Base-by-base conservation (phyloP, 2,888 invertebrate species). In the Rhopalosiphum nymphaeae region DNA sequence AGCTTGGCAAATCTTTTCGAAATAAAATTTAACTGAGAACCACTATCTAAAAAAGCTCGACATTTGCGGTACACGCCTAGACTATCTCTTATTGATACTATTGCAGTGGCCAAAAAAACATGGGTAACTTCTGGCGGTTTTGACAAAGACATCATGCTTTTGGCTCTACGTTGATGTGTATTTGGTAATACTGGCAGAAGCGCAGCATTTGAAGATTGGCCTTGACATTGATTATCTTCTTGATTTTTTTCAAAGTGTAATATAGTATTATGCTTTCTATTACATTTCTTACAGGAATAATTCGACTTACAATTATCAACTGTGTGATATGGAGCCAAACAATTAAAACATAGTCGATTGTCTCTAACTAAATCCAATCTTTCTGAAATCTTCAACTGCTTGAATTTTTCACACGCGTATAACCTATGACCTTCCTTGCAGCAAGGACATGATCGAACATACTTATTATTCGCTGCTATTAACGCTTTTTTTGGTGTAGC, bases 311-410 rank as follows among this genome's bases (percentile, higher is more conserved):
- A 78, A 29, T 10, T 4, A 36, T 9, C n/a, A n/a, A 13, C 36
- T 0, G 11, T 67, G 7, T 67, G 67, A 5, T n/a, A 67, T 10
- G 67, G 29, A 26, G 26, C 10, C 11, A 67, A 5, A 67, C 67
- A 67, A 7, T 67, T 67, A 29, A 67, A 67, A 29, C 67, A 67
- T n/a, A 78, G 3, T 13, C 78, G 56, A 49, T 89, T 53, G 26
- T 93, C 46, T 42, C 53, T 89, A 44, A 88, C 61, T 29, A 93
- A 89, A 44, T 93, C 78, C 26, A 61, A 89, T 1, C 49, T 10
- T 49, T 49, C 49, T 10, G 49, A 49, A 11, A 49, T 49, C 49
- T 10, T 49, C 10, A 9, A 11, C 11, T 49, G 11, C 11, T 49
- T 56, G 56, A 56, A 56, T 56, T 56, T 56, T 56, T 25, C 5